Percentiles rank a stretch among this genome's conserved stretches.
Evolutionary conservation across 2,888 invertebrate species (phyloP).

Genomic region (Zelleria hepariella): DNA sequence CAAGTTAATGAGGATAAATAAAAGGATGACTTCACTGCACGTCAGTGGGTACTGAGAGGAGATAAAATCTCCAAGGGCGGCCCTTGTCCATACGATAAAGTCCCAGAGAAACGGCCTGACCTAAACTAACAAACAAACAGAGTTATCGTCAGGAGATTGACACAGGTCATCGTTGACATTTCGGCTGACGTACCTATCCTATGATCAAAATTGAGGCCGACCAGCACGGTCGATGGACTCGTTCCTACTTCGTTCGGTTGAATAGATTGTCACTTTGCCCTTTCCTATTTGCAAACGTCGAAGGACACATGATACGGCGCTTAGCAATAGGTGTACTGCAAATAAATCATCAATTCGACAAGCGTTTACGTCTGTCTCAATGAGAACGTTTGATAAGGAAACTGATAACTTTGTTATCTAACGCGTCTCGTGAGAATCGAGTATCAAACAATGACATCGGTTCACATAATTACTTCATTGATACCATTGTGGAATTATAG

Average conservation of each 20-base stretch:
- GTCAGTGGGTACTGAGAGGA: constrained; percentile 1
- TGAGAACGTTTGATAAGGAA: not conserved
- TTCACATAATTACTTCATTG: not conserved
- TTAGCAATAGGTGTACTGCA: not conserved
- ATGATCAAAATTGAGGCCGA: constrained; percentile 10
- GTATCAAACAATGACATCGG: not conserved
- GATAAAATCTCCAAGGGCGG: not conserved
- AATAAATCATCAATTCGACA: not conserved
- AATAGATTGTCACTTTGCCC: too few relatives aligned
- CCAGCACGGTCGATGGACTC: constrained; percentile 16
- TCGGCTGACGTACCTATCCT: not conserved
- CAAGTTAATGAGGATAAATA: not conserved
- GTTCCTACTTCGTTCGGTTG: not conserved
- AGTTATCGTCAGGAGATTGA: constrained; percentile 5
- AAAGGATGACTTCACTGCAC: not conserved
- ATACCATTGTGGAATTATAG: not conserved
- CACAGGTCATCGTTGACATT: constrained; percentile 10
- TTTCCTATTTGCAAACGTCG: too few relatives aligned
- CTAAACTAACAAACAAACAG: constrained; percentile 14
- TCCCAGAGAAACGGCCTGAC: constrained; percentile 16
- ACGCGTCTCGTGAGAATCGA: not conserved
- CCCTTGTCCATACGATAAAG: not conserved
- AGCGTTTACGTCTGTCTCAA: not conserved
- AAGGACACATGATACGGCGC: too few relatives aligned
- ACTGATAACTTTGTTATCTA: not conserved